These are phyloP conservation scores for Hydraecia micacea DNA, from an alignment of 2,888 invertebrate genomes.

Conservation along the genomic window DNA sequence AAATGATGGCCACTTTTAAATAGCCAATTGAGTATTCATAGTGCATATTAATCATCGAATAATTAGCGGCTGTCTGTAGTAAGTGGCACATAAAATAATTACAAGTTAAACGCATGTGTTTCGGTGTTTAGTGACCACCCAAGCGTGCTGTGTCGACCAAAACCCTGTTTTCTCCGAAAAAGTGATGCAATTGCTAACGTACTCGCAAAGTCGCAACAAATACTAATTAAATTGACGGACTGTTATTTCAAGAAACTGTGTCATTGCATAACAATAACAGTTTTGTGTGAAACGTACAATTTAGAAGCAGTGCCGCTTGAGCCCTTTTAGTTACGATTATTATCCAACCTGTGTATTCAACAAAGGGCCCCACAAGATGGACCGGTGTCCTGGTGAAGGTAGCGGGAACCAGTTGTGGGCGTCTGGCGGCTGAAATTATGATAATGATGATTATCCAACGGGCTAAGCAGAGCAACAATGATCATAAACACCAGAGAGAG, in stretches of 20 bases:
- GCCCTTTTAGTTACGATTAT: background rate
- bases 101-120: conserved; percentile 42
- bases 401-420: background rate
- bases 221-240: conserved; percentile 68
- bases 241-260: conserved; percentile 65
- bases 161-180: conserved; percentile 72
- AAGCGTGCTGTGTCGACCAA: conserved; percentile 55
- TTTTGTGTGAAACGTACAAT: conserved; percentile 31
- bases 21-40: conserved; percentile 23
- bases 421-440: background rate
- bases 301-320: background rate
- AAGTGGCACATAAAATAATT: conserved; percentile 53
- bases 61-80: conserved; percentile 23
- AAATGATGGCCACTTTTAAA: conserved; percentile 17
- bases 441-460: background rate
- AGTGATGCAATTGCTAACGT: conserved; percentile 64
- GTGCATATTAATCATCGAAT: conserved; percentile 31
- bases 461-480: background rate
- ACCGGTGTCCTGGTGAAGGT: background rate
- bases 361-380: background rate
- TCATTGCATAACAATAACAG: conserved; percentile 60
- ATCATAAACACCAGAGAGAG: background rate
- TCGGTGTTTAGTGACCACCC: conserved; percentile 60
- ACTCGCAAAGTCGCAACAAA: conserved; percentile 42
- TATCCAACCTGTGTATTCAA: background rate